Percentiles rank a stretch among this genome's conserved stretches.
Conservation (phyloP, 1,140 invertebrate species). For the Melanaphis sacchari region DNA sequence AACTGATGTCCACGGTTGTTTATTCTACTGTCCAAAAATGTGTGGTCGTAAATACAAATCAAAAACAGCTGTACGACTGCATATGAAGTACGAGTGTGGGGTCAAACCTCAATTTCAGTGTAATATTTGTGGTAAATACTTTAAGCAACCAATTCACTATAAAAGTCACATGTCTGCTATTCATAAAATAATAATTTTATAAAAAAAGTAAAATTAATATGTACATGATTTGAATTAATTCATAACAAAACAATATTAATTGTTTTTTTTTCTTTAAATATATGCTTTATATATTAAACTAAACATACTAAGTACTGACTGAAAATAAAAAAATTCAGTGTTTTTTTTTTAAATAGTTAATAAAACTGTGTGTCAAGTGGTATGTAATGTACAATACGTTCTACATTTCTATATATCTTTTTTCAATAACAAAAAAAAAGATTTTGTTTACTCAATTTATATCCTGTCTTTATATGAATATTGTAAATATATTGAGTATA, state of each 20-base stretch:
- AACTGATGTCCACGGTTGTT: background rate
- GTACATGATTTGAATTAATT: background rate
- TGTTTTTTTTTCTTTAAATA: background rate
- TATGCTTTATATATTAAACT: background rate
- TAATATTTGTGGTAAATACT: conserved; percentile 29
- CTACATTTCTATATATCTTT: background rate
- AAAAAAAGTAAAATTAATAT: background rate
- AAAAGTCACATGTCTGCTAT: conserved; percentile 51
- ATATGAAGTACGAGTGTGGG: conserved; percentile 67
- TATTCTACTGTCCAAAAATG: conserved; percentile 59
- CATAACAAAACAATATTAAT: background rate
- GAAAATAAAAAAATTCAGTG: background rate
- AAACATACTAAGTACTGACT: background rate
- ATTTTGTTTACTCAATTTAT: background rate
- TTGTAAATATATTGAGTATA: background rate
- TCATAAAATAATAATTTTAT: conserved; percentile 26
- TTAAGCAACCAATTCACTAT: conserved; percentile 46
- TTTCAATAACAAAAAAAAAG: too few species aligned
- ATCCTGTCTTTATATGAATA: background rate
- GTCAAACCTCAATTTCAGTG: conserved; percentile 43
- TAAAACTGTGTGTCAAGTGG: background rate
- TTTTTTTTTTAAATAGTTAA: background rate
- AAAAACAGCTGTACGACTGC: conserved; percentile 64
- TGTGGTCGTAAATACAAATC: conserved; percentile 65
- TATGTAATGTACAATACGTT: background rate